Conservation (phyloP, 2,797 vertebrate genomes). For the Phoebastria nigripes region DNA sequence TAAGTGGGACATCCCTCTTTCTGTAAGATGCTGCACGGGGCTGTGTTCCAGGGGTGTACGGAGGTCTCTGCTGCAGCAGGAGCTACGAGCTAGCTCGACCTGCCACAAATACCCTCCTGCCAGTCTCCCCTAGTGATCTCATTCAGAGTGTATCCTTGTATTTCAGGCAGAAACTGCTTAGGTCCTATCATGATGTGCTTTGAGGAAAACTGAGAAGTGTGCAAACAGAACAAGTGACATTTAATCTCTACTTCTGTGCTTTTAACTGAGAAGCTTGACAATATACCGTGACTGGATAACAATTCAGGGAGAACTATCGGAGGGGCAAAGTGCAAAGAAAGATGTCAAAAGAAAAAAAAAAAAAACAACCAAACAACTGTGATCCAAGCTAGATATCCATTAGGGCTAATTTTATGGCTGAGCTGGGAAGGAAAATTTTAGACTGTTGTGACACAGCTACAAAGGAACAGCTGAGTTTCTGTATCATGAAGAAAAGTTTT, state of each 20-base stretch:
- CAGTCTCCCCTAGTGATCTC: background rate
- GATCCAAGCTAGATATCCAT: background rate
- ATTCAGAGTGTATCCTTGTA: background rate
- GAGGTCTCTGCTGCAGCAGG: background rate
- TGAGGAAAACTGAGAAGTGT: background rate
- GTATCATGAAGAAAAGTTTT: background rate
- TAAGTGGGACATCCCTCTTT: background rate
- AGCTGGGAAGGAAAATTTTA: background rate
- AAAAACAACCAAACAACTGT: background rate
- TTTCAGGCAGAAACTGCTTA: background rate
- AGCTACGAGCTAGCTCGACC: background rate
- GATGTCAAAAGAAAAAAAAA: background rate
- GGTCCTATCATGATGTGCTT: background rate
- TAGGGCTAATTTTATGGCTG: background rate
- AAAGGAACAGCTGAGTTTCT: background rate
- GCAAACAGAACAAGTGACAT: background rate
- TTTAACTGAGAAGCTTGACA: background rate
- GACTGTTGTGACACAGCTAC: background rate
- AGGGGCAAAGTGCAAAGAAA: background rate
- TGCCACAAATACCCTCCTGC: background rate
- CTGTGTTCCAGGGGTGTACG: accelerated
- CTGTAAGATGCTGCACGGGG: accelerated
- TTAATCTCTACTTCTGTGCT: background rate
- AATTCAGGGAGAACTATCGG: background rate
- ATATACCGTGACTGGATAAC: background rate